Evolutionary conservation across 2,888 invertebrate genomes (phyloP).

Genomic region (Lamproptera curius): DNA sequence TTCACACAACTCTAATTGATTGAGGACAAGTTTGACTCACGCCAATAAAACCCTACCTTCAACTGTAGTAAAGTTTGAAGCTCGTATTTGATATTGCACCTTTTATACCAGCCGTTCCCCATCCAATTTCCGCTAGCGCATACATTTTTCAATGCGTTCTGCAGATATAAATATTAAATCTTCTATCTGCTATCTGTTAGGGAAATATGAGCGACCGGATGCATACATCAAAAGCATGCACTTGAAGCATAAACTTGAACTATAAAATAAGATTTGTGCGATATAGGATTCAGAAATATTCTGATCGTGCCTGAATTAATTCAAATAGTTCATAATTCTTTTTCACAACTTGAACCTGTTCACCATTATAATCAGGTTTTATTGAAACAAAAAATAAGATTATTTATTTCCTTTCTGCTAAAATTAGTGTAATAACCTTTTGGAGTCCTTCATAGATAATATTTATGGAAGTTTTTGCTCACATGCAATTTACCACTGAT

Average conservation of each 20-base stretch:
- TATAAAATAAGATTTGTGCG: neutral
- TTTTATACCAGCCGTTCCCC: slow-evolving; percentile 30
- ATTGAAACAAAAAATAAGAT: too few species aligned
- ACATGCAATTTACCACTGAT: too few species aligned
- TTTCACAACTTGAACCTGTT: too few species aligned
- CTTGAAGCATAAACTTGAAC: slow-evolving; percentile 1
- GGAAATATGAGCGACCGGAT: slow-evolving; percentile 20
- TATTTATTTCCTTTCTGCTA: too few species aligned
- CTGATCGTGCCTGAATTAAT: too few species aligned
- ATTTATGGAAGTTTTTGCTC: too few species aligned
- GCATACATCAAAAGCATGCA: slow-evolving; percentile 23
- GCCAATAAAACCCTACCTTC: neutral
- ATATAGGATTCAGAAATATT: slow-evolving; percentile 1
- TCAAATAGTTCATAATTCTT: too few species aligned
- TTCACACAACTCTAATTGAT: neutral
- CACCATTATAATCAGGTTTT: too few species aligned
- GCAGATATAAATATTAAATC: slow-evolving; percentile 34
- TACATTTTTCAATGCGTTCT: slow-evolving; percentile 39
- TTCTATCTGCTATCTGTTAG: slow-evolving; percentile 25
- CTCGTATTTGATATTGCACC: slow-evolving; percentile 18
- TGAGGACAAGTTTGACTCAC: neutral
- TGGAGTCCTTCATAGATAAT: too few species aligned
- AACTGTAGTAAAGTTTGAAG: neutral
- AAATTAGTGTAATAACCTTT: too few species aligned
- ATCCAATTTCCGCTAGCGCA: slow-evolving; percentile 34